Base-by-base conservation (phyloP, 2,113 vertebrate species). In the Furnarius figulus region DNA sequence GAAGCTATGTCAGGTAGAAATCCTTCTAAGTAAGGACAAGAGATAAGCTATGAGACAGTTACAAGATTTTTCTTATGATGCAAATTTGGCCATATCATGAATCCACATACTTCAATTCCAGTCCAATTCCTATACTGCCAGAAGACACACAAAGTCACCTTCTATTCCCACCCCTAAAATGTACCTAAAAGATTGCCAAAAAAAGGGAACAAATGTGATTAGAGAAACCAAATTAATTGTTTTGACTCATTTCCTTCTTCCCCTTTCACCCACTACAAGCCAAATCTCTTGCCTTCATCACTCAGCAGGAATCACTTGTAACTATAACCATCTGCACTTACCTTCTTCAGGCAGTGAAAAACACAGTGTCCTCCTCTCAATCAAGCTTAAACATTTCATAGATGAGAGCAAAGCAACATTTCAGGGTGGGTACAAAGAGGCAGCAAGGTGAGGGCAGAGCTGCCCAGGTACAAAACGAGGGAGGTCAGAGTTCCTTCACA, bases 341-440 rank as follows among this genome's bases (percentile, higher is more conserved):
- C 10, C n/a, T 56, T 82, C 52, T 35, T 62, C 14, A 65, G 22
- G 35, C 7, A 62, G 9, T 1, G 0, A 85, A 15, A 68, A 87
- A 31, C 21, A 15, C 19, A 47, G 7, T 0, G 3, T 6, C 33
- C 21, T 30, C n/a, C 12, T 20, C 52, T 40, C 49, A 61, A 9
- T 4, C 13, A 16, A 74, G 13, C 20, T 73, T 59, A 44, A 78
- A 61, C 1, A 0, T 30, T 30, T 30, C 9, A 23, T 0, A 5
- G 28, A 46, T 2, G 10, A 35, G 19, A 52, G 14, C 8, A 42
- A 47, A 49, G 8, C 24, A 56, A 47, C 33, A 16, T 44, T 65
- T 47, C 27, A 40, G 5, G 5, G 31, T 3, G 3, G 6, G 7
- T 56, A 39, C 0, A 2, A 46, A 37, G 10, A 59, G 42, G 11